These are phyloP conservation scores for Clusia tigrina DNA, from an alignment of 2,888 invertebrate species.

Conservation along the genomic window DNA sequence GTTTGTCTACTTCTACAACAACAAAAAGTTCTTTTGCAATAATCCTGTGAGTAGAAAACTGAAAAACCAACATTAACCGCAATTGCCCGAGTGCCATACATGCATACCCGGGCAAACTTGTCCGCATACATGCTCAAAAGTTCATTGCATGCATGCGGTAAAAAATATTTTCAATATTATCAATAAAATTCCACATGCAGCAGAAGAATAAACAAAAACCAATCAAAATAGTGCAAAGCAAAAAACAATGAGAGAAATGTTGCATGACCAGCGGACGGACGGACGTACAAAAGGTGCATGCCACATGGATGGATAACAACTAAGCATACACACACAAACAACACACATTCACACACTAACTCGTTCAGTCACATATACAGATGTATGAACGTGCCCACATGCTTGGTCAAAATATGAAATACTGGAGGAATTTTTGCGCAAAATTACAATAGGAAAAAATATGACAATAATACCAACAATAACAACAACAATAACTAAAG, in stretches of 20 bases:
- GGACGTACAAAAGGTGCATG: neutral
- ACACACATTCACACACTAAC: neutral
- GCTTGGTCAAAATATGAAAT: no score
- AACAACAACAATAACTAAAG: neutral
- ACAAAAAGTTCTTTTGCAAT: neutral
- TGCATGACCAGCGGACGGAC: neutral
- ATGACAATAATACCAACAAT: no score
- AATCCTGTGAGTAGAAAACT: neutral
- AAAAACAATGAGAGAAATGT: no score
- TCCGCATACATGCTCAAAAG: no score
- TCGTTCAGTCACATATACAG: neutral
- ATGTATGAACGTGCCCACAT: no score
- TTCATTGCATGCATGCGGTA: slow-evolving; percentile 7
- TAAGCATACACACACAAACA: no score
- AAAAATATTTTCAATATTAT: slow-evolving; percentile 1
- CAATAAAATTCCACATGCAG: neutral
- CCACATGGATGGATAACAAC: no score
- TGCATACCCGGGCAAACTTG: no score
- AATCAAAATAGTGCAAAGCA: neutral
- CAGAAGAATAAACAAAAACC: neutral
- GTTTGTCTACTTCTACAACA: no score
- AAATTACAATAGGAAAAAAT: neutral
- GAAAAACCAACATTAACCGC: neutral
- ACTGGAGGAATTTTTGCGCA: neutral
- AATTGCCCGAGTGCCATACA: neutral